phyloP scores from a whole-genome alignment of 2,888 invertebrate genomes.

The Athalia circularis region DNA sequence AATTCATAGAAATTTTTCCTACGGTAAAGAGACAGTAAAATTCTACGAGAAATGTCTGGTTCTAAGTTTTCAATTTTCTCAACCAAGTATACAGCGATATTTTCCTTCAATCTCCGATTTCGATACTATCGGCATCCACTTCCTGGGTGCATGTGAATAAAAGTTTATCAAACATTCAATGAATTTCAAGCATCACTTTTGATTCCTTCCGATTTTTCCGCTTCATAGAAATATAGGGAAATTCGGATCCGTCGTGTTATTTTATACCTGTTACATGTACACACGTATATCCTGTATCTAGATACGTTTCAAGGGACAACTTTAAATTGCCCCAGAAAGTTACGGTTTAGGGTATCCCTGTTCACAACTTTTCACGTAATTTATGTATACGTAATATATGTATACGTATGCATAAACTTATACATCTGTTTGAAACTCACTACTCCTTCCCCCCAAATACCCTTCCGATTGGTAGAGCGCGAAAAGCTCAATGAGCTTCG shows the following conservation, averaged over 20 bases:
- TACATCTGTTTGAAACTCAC: too few relatives aligned
- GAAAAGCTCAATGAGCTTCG: too few relatives aligned
- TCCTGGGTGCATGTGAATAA: background rate
- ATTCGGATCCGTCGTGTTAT: background rate
- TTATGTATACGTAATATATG: constrained; percentile 1
- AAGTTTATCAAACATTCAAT: constrained; percentile 25
- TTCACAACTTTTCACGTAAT: background rate
- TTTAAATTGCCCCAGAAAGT: background rate
- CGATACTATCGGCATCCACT: background rate
- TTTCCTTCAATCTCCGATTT: too few relatives aligned
- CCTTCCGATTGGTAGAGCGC: too few relatives aligned
- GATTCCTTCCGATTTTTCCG: background rate
- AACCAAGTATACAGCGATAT: too few relatives aligned
- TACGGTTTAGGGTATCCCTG: background rate
- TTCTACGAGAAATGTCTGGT: too few relatives aligned
- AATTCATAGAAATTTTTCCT: background rate
- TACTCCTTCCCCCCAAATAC: too few relatives aligned
- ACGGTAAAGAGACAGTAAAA: too few relatives aligned
- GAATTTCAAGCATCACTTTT: constrained; percentile 26
- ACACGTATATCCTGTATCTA: background rate
- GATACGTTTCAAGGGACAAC: background rate
- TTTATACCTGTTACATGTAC: too few relatives aligned
- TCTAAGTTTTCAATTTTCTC: background rate
- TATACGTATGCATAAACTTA: background rate
- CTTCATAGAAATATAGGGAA: background rate